A percentile compares a stretch with the other conserved stretches of the same genome.
These are phyloP conservation scores for Akabosia matsudoensis DNA, from an alignment of 1,140 invertebrate species.

Conservation along the genomic window DNA sequence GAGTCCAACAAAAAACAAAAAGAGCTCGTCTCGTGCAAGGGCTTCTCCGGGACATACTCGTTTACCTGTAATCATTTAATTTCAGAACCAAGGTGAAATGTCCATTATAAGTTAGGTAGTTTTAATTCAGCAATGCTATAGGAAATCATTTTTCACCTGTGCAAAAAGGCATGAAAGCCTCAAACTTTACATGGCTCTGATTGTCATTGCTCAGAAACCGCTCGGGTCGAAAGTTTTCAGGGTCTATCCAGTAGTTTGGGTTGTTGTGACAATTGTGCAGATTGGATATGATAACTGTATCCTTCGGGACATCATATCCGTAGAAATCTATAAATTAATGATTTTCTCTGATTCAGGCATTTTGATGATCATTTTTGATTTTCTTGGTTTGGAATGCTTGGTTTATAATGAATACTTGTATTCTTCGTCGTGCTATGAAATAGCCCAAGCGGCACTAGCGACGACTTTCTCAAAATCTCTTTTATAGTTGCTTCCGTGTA, in stretches of 20 bases:
- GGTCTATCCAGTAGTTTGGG: slow-evolving; percentile 65
- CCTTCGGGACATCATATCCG: slow-evolving; percentile 55
- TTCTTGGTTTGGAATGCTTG: slow-evolving; percentile 76
- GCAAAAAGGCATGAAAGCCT: slow-evolving; percentile 51
- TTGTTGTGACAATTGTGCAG: slow-evolving; percentile 72
- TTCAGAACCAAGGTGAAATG: not conserved
- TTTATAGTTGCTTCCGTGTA: slow-evolving; percentile 73
- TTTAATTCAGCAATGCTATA: not conserved
- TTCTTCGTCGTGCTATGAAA: slow-evolving; percentile 72
- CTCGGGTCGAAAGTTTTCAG: slow-evolving; percentile 71
- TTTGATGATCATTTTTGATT: too few species aligned
- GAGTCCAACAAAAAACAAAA: slow-evolving; percentile 39
- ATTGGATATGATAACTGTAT: slow-evolving; percentile 79
- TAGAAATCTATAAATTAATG: slow-evolving; percentile 31
- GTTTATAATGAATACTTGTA: slow-evolving; percentile 58
- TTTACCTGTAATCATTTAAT: slow-evolving; percentile 32
- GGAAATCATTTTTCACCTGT: slow-evolving; percentile 34
- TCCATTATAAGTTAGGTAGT: not conserved
- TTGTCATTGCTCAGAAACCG: slow-evolving; percentile 62
- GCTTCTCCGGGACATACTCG: slow-evolving; percentile 44
- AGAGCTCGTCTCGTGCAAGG: slow-evolving; percentile 42
- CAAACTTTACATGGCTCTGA: slow-evolving; percentile 62
- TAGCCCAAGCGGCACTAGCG: slow-evolving; percentile 71
- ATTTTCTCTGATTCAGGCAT: slow-evolving; percentile 40
- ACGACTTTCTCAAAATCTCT: slow-evolving; percentile 73